phyloP scores from a whole-genome alignment of 2,888 invertebrate species.

The Pheosia tremula region DNA sequence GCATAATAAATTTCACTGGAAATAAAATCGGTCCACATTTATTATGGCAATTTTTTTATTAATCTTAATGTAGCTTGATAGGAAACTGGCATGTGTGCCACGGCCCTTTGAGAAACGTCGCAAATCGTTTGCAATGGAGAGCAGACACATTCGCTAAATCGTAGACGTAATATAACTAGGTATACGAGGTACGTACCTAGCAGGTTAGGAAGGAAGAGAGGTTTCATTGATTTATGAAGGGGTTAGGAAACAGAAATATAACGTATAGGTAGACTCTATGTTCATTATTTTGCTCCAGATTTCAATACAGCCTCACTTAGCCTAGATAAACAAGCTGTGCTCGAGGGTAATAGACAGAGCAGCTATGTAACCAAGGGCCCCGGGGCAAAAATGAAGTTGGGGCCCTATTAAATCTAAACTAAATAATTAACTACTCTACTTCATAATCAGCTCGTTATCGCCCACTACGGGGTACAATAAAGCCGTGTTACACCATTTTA shows the following conservation, averaged over 20 bases:
- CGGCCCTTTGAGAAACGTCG: neutral
- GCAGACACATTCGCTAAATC: neutral
- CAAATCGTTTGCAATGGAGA: neutral
- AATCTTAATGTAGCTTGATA: neutral
- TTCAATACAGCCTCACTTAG: neutral
- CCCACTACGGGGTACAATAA: too few relatives aligned
- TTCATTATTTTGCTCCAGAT: neutral
- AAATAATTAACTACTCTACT: too few relatives aligned
- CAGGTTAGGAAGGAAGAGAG: too few relatives aligned
- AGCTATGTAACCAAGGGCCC: too few relatives aligned
- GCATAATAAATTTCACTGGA: too few relatives aligned
- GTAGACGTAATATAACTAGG: neutral
- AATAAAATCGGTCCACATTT: too few relatives aligned
- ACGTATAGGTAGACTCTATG: neutral
- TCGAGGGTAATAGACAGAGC: constrained; percentile 10
- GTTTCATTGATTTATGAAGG: neutral
- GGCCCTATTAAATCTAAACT: too few relatives aligned
- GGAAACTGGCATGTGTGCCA: neutral
- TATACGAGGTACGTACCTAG: too few relatives aligned
- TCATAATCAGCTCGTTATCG: too few relatives aligned
- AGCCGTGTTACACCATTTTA: too few relatives aligned
- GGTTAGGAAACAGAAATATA: neutral
- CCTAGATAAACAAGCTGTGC: constrained; percentile 20
- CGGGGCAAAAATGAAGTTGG: too few relatives aligned
- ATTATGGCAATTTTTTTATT: too few relatives aligned